A percentile compares a stretch with the other conserved stretches of the same genome.
Conservation (phyloP, 1,140 invertebrate species). For the Planococcus citri region DNA sequence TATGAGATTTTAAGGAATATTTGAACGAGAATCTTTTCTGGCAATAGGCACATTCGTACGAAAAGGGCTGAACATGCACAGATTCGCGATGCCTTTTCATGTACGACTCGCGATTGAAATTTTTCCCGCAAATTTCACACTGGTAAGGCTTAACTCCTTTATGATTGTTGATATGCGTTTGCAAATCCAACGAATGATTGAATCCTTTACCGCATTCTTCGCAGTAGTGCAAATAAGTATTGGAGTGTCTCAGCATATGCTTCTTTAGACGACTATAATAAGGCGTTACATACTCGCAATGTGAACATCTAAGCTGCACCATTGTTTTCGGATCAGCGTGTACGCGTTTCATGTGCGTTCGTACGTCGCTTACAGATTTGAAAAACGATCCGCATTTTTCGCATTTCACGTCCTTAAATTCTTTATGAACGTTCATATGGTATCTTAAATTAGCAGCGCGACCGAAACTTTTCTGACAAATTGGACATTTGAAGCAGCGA, state of each 20-base stretch:
- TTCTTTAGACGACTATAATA: not conserved
- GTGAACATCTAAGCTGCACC: not conserved
- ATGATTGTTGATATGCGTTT: conserved; percentile 28
- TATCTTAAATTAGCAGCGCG: not conserved
- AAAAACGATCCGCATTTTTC: not conserved
- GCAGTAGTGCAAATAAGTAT: conserved; percentile 52
- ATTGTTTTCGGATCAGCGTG: not conserved
- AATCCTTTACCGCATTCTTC: conserved; percentile 51
- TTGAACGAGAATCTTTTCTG: conserved; percentile 21
- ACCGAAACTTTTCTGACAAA: not conserved
- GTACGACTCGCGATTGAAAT: conserved; percentile 20
- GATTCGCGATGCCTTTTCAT: conserved; percentile 34
- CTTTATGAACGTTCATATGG: not conserved
- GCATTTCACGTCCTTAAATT: not conserved
- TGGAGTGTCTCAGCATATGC: conserved; percentile 43
- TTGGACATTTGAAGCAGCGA: not conserved
- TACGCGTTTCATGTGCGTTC: not conserved
- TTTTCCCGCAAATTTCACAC: conserved; percentile 16
- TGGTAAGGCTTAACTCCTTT: not conserved
- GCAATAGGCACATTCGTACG: conserved; percentile 21
- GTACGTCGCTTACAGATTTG: not conserved
- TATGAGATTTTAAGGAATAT: conserved; percentile 37
- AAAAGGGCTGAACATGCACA: conserved; percentile 25
- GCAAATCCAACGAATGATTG: conserved; percentile 33
- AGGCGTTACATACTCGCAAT: not conserved